Evolutionary conservation across 2,113 vertebrate genomes (phyloP), one percentile per base, ranked within the genome.

Genomic region (Tonatia bakeri): DNA sequence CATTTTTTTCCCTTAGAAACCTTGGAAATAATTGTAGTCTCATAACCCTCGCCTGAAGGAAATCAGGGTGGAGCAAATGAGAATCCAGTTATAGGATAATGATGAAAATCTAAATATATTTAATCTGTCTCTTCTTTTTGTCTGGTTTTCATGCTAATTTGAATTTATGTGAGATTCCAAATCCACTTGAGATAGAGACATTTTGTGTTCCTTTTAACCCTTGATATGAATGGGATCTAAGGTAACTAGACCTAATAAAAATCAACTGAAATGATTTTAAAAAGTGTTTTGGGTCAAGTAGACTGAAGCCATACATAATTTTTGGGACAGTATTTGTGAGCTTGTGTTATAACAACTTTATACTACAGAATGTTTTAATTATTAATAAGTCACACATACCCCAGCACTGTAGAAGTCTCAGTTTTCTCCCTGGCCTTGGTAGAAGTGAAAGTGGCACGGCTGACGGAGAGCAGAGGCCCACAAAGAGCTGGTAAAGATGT

Each of bases 121-220:
- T 96, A 52, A 81, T 85, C 94, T 96, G 77, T 72, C 65, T 95
- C 82, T 84, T 88, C 45, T 93, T 95, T 97, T 87, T 96, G 90
- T 96, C 67, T 97, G 94, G 52, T 97, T 97, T 96, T 96, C 95
- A 94, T 96, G 84, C 86, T 97, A 96, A 95, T 95, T 16, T n/a
- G 38, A 56, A 45, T 36, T 94, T 89, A 8, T 91, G 26, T 9
- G 14, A 89, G 50, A 70, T 82, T 96, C 40, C 10, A 93, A 38
- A 91, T 50, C 45, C 87, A 45, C 38, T 54, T 85, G 40, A 20
- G 40, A 40, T 31, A 84, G 19, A 65, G 31, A 80, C 2, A 65
- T 47, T 75, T 61, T 81, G 16, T n/a, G 16, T 4, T 88, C 45
- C 54, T 81, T 80, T 94, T 43, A 65, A 96, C 24, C 54, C 3